Percentiles rank a stretch among this genome's conserved stretches.
Evolutionary conservation across 1,140 invertebrate genomes (phyloP).

Genomic region (Drosophila punjabiensis): DNA sequence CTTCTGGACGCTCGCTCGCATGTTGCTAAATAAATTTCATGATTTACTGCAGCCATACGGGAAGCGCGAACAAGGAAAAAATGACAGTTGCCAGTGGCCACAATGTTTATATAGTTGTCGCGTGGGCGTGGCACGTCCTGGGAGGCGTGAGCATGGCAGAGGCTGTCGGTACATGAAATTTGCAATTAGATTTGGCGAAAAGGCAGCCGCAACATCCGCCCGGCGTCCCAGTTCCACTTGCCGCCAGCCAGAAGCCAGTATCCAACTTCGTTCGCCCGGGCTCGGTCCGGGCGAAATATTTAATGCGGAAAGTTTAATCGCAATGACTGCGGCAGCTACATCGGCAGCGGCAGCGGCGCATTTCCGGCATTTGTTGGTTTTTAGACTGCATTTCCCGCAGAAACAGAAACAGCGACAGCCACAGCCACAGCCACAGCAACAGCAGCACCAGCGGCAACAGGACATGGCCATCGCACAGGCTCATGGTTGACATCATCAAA

Average conservation of each 20-base stretch:
- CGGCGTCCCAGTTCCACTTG: slow-evolving; percentile 29
- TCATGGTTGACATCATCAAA: slow-evolving; percentile 68
- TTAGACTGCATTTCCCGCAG: slow-evolving; percentile 72
- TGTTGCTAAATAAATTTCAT: slow-evolving; percentile 71
- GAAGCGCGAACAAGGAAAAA: slow-evolving; percentile 46
- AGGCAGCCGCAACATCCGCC: slow-evolving; percentile 68
- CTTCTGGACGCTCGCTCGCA: slow-evolving; percentile 30
- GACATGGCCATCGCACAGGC: slow-evolving; percentile 36
- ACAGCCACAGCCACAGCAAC: slow-evolving; percentile 14
- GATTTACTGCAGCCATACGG: slow-evolving; percentile 71
- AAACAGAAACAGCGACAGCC: slow-evolving; percentile 26
- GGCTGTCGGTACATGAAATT: slow-evolving; percentile 74
- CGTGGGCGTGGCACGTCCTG: slow-evolving; percentile 47
- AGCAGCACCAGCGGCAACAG: slow-evolving; percentile 27
- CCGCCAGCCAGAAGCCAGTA: slow-evolving; percentile 16
- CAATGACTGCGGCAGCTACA: slow-evolving; percentile 39
- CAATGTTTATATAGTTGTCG: slow-evolving; percentile 64
- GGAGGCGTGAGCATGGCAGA: slow-evolving; percentile 27
- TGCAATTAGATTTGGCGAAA: slow-evolving; percentile 80
- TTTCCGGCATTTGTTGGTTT: slow-evolving; percentile 79
- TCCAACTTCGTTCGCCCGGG: slow-evolving; percentile 16
- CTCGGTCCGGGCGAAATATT: slow-evolving; percentile 51
- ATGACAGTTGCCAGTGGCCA: slow-evolving; percentile 48
- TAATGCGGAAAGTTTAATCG: slow-evolving; percentile 80
- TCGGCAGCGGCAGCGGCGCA: slow-evolving; percentile 44